These are phyloP conservation scores for Linurgus olivaceus DNA, from an alignment of 2,797 vertebrate genomes.

Conservation along the genomic window DNA sequence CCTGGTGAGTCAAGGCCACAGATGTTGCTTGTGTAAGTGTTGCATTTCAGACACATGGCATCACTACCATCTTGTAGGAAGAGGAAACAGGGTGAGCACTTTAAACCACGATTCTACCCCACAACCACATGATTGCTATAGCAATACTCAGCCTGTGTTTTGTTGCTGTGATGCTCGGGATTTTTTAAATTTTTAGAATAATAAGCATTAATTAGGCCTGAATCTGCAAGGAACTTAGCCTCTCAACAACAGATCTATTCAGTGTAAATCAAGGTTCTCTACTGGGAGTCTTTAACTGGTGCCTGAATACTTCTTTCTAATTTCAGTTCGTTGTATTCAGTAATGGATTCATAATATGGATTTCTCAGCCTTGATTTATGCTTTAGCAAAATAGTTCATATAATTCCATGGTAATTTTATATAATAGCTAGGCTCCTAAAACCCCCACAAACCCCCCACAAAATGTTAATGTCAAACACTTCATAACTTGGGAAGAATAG, in stretches of 20 bases:
- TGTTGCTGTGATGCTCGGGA: neutral
- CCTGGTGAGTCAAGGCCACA: neutral
- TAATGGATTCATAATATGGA: neutral
- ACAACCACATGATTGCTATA: neutral
- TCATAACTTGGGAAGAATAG: neutral
- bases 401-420: neutral
- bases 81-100: neutral
- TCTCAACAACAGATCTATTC: neutral
- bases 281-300: neutral
- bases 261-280: neutral
- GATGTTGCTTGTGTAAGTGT: neutral
- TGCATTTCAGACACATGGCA: neutral
- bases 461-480: neutral
- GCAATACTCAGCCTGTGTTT: neutral
- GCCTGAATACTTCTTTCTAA: neutral
- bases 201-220: neutral
- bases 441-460: rapidly evolving
- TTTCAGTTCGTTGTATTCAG: neutral
- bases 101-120: neutral
- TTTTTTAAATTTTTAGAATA: neutral
- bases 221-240: neutral
- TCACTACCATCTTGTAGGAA: neutral
- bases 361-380: neutral
- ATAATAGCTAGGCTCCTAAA: neutral
- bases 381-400: neutral